Percentiles rank a stretch among this genome's conserved stretches.
phyloP scores from a whole-genome alignment of 2,797 vertebrate genomes.

The Acanthurus lineatus region DNA sequence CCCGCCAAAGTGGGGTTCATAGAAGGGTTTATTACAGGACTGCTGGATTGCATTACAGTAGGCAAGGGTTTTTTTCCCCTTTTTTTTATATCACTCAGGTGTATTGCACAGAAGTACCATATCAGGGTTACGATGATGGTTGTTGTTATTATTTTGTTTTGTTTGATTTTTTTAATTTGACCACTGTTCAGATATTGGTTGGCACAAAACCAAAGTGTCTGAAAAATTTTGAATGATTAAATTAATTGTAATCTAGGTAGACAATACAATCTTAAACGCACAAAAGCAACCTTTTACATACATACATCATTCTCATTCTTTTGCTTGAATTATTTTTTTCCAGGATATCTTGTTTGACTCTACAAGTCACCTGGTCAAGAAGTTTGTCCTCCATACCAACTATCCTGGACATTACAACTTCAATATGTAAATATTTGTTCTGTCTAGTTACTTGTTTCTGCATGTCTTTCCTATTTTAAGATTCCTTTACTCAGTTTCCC shows the following conservation, averaged over 20 bases:
- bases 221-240: too few species aligned
- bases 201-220: too few species aligned
- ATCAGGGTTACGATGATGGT: background rate
- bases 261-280: too few species aligned
- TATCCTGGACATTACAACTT: slow-evolving; percentile 99
- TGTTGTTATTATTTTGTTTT: background rate
- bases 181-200: background rate
- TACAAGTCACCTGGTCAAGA: slow-evolving; percentile 97
- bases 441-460: background rate
- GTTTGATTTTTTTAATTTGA: background rate
- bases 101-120: background rate
- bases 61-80: too few species aligned
- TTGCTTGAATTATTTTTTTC: slow-evolving; percentile 24
- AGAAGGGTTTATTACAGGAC: background rate
- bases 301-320: slow-evolving; percentile 11
- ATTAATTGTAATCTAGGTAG: too few species aligned
- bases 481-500: background rate
- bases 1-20: background rate
- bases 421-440: slow-evolving; percentile 92
- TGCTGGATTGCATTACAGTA: background rate
- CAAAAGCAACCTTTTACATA: background rate
- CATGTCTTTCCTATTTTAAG: background rate
- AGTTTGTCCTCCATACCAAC: slow-evolving; percentile 99
- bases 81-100: background rate
- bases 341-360: slow-evolving; percentile 99